phyloP scores from a whole-genome alignment of 2,797 vertebrate species.

The Australoheros facetus region DNA sequence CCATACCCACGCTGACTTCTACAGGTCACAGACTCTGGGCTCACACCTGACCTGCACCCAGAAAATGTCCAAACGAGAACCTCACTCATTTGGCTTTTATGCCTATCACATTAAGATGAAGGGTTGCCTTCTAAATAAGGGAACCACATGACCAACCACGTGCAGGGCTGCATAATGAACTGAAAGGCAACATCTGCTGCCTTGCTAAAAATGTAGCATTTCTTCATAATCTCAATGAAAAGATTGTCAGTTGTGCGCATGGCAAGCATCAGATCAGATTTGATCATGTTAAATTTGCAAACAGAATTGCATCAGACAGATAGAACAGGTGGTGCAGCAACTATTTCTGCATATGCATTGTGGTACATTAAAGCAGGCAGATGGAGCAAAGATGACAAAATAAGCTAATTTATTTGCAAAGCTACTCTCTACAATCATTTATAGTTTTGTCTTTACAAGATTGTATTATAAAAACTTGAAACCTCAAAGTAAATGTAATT shows the following conservation, averaged over 20 bases:
- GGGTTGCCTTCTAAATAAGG: slow-evolving; percentile 74
- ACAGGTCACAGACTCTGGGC: slow-evolving; percentile 81
- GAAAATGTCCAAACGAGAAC: slow-evolving; percentile 46
- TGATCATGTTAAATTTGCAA: slow-evolving; percentile 17
- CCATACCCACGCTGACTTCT: slow-evolving; percentile 75
- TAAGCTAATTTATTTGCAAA: slow-evolving; percentile 1
- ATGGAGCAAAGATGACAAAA: background rate
- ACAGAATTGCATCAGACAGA: slow-evolving; percentile 9
- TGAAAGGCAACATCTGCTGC: slow-evolving; percentile 5
- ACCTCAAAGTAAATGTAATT: background rate
- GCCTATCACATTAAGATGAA: slow-evolving; percentile 77
- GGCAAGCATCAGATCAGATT: slow-evolving; percentile 2
- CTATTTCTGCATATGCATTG: background rate
- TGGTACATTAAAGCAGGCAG: background rate
- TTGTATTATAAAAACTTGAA: background rate
- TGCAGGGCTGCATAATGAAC: background rate
- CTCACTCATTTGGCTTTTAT: slow-evolving; percentile 64
- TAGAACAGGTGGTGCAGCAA: slow-evolving; percentile 10
- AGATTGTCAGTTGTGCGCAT: background rate
- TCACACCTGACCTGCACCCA: slow-evolving; percentile 69
- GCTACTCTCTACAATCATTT: background rate
- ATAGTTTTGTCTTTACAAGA: background rate
- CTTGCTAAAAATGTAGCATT: slow-evolving; percentile 16
- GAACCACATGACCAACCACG: slow-evolving; percentile 61
- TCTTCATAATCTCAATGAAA: slow-evolving; percentile 24